Evolutionary conservation across 2,113 vertebrate species (phyloP).

Genomic region (Phalacrocorax pelagicus): DNA sequence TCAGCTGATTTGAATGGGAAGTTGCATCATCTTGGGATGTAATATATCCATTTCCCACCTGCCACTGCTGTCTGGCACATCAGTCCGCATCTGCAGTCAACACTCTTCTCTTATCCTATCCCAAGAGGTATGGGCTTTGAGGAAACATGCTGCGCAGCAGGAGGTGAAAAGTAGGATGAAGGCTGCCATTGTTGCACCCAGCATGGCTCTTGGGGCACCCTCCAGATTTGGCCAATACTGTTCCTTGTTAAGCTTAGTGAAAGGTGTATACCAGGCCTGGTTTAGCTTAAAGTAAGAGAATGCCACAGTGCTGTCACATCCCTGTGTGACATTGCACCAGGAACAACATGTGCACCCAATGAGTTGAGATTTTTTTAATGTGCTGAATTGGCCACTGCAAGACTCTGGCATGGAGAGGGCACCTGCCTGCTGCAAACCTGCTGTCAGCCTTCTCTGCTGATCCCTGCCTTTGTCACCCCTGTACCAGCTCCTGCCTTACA

Average conservation of each 20-base stretch:
- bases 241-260: neutral
- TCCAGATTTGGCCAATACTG: neutral
- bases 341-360: fast-evolving
- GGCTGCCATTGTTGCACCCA: neutral
- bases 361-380: neutral
- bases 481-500: neutral
- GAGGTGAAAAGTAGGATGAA: neutral
- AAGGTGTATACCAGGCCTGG: neutral
- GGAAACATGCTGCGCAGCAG: fast-evolving
- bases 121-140: neutral
- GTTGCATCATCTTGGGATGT: neutral
- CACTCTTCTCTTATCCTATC: neutral
- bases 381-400: neutral
- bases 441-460: neutral
- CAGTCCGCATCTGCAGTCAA: neutral
- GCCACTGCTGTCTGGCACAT: neutral
- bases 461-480: neutral
- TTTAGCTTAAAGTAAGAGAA: neutral
- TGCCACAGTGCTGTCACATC: neutral
- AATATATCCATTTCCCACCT: neutral
- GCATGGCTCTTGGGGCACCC: neutral
- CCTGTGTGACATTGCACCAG: neutral
- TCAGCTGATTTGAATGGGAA: neutral
- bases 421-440: neutral
- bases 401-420: neutral